Base-by-base conservation (phyloP, 2,797 vertebrate genomes). In the Sebastes aleutianus region DNA sequence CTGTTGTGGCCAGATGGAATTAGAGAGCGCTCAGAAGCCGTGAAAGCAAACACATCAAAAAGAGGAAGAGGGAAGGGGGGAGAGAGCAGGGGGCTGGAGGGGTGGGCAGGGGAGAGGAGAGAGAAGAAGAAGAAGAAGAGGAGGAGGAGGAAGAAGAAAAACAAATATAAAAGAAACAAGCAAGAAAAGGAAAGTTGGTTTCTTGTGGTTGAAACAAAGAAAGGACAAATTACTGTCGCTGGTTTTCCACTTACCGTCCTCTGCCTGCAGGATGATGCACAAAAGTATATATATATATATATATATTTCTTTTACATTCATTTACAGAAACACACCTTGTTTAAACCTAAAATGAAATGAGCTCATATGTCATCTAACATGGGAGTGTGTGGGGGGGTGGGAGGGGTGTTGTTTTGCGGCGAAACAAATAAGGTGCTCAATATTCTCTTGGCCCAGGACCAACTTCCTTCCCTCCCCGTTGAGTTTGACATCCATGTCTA, bases 1-100 rank as follows among this genome's bases (percentile, higher is more conserved):
- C 97, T 97, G 97, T 96, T 97, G 97, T 97, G 97, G 97, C 98
- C 98, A 98, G 97, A 98, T 99, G 97, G 97, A 97, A 97, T 97
- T 97, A 97, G 97, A 93, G 94, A 96, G 97, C 94, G 95, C 96
- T 97, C 97, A 96, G 95, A 97, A 98, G 96, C 97, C 95, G 96
- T 96, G 96, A 98, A 98, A 96, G 96, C 96, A 98, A 98, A 98
- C 96, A 98, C 96, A 96, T 96, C 90, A 95, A 96, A 96, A 95
- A 92, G 89, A 79, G 32, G 87, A 92, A 88, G 77, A 83, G 76
- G 67, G 84, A 67, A 87, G 89, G 91, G 70, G 82, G 53, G n/a
- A 10, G 77, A 70, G 86, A 75, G 65, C 4, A 31, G n/a, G 24
- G 56, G 26, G 62, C 9, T 70, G 61, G 43, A 0, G 54, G 31